Evolutionary conservation across 2,113 vertebrate species (phyloP), one percentile per base, ranked within the genome.

Genomic region (Chaetops frenatus): DNA sequence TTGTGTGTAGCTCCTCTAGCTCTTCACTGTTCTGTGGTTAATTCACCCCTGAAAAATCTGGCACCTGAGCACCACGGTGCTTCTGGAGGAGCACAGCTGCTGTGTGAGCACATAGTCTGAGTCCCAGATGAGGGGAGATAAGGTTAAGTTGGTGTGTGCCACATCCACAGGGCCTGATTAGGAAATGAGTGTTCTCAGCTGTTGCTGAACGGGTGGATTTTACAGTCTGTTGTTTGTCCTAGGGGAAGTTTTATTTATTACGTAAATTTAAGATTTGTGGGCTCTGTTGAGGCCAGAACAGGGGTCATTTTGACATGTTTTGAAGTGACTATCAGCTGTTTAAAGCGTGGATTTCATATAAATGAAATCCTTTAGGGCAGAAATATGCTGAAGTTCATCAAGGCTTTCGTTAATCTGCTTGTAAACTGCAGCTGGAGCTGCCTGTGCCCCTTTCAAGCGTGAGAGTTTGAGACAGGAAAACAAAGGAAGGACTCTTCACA

Each of bases 1-100:
- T 17, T 0, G 0, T 0, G 1, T 12, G 31, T 9, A 33, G 27
- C 17, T 67, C 29, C 36, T 33, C 24, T 6, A 29, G 33, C 16
- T 69, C 24, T 22, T 61, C 18, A 12, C 6, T 2, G 2, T 11
- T 51, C 35, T 36, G 61, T 42, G 15, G 38, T 85, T 53, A 48
- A 21, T 79, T 96, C 50, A 61, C 6, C 40, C 38, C 62, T 65
- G 56, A 44, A 18, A 58, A 51, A 17, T 23, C 24, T 60, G 60
- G 38, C 18, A 3, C 35, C 57, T 29, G 64, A 92, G 79, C 42
- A 22, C 8, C 53, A 1, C 5, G 1, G 15, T 24, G 12, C 47
- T 51, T 11, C 66, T 64, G 4, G 4, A 9, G 1, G 20, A 44
- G 73, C 35, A 12, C 56, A 53, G 0, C 9, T 5, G 2, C 67